These are phyloP conservation scores for Drosophila lutescens DNA, from an alignment of 2,888 invertebrate genomes.

Conservation along the genomic window DNA sequence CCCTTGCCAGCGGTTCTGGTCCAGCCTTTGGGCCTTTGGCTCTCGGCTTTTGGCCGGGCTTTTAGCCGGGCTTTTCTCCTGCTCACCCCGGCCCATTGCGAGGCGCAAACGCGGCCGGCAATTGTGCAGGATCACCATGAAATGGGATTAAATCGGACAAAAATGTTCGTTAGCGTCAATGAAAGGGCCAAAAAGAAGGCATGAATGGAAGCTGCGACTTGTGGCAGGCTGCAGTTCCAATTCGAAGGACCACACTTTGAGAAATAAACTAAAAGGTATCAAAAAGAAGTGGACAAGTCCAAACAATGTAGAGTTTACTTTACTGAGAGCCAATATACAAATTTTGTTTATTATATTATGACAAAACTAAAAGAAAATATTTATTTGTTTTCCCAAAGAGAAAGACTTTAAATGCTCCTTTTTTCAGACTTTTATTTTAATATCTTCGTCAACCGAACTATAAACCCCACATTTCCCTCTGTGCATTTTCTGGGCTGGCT, in stretches of 20 bases:
- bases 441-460: too few relatives aligned
- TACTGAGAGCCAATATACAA: too few relatives aligned
- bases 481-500: conserved; percentile 18
- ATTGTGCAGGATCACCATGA: conserved; percentile 82
- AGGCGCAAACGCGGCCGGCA: conserved; percentile 48
- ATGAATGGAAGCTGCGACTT: conserved; percentile 70
- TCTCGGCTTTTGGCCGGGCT: conserved; percentile 32
- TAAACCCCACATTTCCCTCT: background rate
- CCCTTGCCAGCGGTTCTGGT: conserved; percentile 44
- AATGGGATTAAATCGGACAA: conserved; percentile 84
- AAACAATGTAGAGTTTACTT: too few relatives aligned
- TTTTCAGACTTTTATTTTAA: too few relatives aligned
- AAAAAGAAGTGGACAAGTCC: background rate
- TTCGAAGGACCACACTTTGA: conserved; percentile 17
- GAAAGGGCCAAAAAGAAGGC: conserved; percentile 73
- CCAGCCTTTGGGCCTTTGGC: conserved; percentile 39
- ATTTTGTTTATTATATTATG: too few relatives aligned
- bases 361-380: too few relatives aligned
- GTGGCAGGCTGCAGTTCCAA: conserved; percentile 42
- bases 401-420: too few relatives aligned
- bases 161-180: conserved; percentile 81
- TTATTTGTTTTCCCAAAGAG: too few relatives aligned
- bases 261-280: conserved; percentile 3
- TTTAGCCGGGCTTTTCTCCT: background rate
- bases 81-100: conserved; percentile 18